Conservation (phyloP, 2,888 invertebrate genomes). For the Tetragnatha montana region DNA sequence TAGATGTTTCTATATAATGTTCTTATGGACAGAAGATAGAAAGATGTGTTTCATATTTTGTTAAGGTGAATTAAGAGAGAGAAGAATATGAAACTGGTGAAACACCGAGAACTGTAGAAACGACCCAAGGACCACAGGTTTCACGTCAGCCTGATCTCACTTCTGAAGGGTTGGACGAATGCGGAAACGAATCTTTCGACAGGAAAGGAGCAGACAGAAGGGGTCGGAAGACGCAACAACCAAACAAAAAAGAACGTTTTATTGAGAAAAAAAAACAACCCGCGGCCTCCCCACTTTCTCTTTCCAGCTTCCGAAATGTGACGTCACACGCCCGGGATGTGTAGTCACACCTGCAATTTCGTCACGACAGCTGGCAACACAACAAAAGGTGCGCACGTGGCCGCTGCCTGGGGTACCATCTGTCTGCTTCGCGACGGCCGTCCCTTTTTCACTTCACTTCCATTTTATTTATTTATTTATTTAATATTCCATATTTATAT, state of each 20-base stretch:
- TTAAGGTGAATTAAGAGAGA: too few relatives aligned
- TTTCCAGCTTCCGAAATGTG: conserved; percentile 37
- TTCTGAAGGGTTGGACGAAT: neutral
- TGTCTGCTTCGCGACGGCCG: conserved; percentile 37
- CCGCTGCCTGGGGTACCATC: conserved; percentile 57
- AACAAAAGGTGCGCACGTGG: conserved; percentile 64
- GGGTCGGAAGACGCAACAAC: conserved; percentile 6
- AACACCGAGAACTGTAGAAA: too few relatives aligned
- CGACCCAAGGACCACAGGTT: too few relatives aligned
- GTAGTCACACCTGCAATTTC: conserved; percentile 68
- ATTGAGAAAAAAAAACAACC: neutral
- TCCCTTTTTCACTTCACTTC: conserved; percentile 11
- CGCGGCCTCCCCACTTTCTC: conserved; percentile 52
- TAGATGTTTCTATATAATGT: too few relatives aligned
- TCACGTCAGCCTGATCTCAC: too few relatives aligned
- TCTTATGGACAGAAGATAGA: too few relatives aligned
- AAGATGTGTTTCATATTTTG: too few relatives aligned
- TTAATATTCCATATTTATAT: conserved; percentile 67
- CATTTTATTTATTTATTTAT: conserved; percentile 57
- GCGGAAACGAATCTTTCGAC: conserved; percentile 22
- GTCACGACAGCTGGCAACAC: conserved; percentile 67
- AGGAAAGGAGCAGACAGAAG: conserved; percentile 6
- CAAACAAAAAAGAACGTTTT: neutral
- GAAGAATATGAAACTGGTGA: too few relatives aligned
- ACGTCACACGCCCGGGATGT: conserved; percentile 46